Conservation (phyloP, 2,888 invertebrate genomes). For the Drosophila acutilabella region DNA sequence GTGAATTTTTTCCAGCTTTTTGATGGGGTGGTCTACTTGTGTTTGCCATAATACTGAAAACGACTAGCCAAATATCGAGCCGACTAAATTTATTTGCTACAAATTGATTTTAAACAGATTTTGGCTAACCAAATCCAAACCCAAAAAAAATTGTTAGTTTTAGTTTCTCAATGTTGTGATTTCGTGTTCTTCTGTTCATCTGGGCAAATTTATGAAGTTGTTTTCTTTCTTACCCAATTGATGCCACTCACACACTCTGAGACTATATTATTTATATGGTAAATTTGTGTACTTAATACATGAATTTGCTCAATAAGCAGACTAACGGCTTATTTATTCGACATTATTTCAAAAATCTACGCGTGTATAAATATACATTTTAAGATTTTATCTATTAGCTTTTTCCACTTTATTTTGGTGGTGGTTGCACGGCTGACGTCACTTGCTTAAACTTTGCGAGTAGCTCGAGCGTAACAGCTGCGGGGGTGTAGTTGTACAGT, state of each 20-base stretch:
- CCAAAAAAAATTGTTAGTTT: constrained; percentile 19
- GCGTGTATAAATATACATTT: constrained; percentile 4
- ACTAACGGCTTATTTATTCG: constrained; percentile 46
- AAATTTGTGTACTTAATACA: constrained; percentile 1
- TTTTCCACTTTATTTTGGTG: neutral
- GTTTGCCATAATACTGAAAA: constrained; percentile 48
- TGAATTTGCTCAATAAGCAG: constrained; percentile 30
- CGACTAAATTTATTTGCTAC: constrained; percentile 52
- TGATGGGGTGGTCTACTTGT: constrained; percentile 25
- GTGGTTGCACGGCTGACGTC: constrained; percentile 50
- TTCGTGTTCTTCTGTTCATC: neutral
- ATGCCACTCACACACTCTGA: neutral
- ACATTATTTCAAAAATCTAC: constrained; percentile 27
- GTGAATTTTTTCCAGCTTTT: neutral
- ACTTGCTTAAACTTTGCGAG: constrained; percentile 20
- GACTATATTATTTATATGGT: constrained; percentile 7
- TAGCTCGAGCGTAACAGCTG: constrained; percentile 17
- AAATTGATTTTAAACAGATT: constrained; percentile 58
- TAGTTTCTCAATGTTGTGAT: constrained; percentile 7
- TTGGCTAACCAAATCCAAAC: constrained; percentile 17
- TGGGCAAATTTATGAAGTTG: constrained; percentile 58
- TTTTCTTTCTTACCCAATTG: constrained; percentile 21
- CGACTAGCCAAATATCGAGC: constrained; percentile 41
- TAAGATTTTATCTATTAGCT: neutral
- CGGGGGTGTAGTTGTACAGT: neutral